These are phyloP conservation scores for Amblyraja radiata DNA, from an alignment of 2,797 vertebrate genomes.

Conservation along the genomic window DNA sequence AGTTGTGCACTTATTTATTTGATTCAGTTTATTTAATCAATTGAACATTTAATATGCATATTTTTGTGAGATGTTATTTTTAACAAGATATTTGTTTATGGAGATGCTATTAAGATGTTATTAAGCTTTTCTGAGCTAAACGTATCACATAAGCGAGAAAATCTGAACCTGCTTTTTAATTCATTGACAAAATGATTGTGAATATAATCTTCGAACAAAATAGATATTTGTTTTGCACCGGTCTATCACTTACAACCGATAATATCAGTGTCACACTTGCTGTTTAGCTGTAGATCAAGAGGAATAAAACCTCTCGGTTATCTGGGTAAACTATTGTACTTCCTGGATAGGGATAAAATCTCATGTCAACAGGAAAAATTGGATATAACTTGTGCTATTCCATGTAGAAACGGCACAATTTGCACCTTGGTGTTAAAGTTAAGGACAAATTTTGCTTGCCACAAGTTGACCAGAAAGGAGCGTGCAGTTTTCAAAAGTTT, in stretches of 20 bases:
- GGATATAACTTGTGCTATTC: not conserved
- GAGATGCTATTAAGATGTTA: not conserved
- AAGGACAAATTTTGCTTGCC: not conserved
- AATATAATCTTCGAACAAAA: not conserved
- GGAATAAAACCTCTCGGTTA: not conserved
- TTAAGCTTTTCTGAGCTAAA: not conserved
- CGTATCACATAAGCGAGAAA: not conserved
- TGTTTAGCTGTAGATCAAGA: not conserved
- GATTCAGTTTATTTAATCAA: not conserved
- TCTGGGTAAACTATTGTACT: not conserved
- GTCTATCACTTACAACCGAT: not conserved
- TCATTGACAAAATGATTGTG: not conserved
- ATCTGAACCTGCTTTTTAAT: not conserved
- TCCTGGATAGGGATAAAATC: not conserved
- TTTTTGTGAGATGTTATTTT: not conserved
- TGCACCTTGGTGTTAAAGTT: not conserved
- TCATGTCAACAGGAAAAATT: not conserved
- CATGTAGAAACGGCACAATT: not conserved
- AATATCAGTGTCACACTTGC: not conserved
- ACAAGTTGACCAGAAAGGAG: not conserved
- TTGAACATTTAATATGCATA: not conserved
- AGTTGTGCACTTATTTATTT: not conserved
- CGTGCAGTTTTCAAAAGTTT: not conserved
- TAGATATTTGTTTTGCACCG: not conserved
- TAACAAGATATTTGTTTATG: not conserved